phyloP scores from a whole-genome alignment of 2,113 vertebrate species.

The Corynorhinus townsendii region DNA sequence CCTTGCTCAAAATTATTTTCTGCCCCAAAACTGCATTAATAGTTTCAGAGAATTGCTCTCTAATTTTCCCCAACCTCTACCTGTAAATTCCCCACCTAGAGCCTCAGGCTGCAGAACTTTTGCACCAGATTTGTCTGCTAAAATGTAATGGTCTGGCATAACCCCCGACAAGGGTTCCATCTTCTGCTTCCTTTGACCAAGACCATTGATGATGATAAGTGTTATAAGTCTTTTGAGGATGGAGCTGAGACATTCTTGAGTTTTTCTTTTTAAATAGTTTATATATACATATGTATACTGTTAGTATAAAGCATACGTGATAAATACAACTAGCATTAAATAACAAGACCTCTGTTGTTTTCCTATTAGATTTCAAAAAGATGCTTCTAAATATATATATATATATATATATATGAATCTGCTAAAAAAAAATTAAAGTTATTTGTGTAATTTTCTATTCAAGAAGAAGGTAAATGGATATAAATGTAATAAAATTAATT shows the following conservation, averaged over 20 bases:
- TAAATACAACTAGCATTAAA: neutral
- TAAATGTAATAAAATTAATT: neutral
- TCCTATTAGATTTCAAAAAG: neutral
- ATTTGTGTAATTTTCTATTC: neutral
- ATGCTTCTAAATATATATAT: neutral
- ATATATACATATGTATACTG: neutral
- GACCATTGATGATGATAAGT: neutral
- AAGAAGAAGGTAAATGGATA: neutral
- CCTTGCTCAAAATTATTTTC: neutral
- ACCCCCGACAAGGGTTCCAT: accelerated
- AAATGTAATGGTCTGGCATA: neutral
- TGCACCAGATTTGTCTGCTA: neutral
- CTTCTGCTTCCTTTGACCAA: neutral
- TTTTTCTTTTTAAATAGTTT: neutral
- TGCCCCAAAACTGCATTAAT: neutral
- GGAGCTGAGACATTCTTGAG: neutral
- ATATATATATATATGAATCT: no score
- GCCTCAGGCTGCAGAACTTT: neutral
- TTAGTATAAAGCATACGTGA: neutral
- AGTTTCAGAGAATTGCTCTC: neutral
- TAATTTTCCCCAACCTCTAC: neutral
- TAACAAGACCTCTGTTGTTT: neutral
- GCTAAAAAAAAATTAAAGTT: neutral
- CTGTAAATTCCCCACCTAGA: neutral
- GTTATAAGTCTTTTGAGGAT: neutral